A percentile compares a stretch with the other conserved stretches of the same genome.
Evolutionary conservation across 2,888 invertebrate species (phyloP).

Genomic region (Stenchaetothrips biformis): DNA sequence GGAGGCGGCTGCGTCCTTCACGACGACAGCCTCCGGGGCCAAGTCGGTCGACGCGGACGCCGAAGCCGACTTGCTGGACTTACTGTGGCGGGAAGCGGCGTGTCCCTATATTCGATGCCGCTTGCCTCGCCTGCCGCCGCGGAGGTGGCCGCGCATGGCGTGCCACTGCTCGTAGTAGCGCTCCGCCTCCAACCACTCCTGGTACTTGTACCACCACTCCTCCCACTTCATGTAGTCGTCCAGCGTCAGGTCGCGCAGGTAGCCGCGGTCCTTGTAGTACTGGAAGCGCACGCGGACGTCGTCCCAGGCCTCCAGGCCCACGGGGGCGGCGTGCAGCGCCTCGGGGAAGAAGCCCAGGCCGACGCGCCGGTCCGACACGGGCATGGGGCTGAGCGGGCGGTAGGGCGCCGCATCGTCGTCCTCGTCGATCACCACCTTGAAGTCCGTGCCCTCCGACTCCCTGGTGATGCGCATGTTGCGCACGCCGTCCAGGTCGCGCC

Average conservation of each 20-base stretch:
- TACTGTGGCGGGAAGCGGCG: constrained; percentile 11
- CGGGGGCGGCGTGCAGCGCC: constrained; percentile 67
- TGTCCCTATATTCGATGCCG: constrained; percentile 2
- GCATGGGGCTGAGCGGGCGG: constrained; percentile 31
- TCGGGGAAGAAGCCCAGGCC: constrained; percentile 69
- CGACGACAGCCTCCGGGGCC: constrained; percentile 20
- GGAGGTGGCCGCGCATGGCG: constrained; percentile 16
- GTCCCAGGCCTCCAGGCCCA: constrained; percentile 69
- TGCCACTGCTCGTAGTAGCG: constrained; percentile 63
- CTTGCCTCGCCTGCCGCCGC: neutral
- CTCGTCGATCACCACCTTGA: constrained; percentile 35
- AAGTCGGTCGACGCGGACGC: constrained; percentile 22
- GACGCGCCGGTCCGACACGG: constrained; percentile 33
- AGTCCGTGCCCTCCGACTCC: constrained; percentile 10
- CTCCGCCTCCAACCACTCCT: constrained; percentile 84
- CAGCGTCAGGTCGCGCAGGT: constrained; percentile 69
- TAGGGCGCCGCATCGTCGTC: constrained; percentile 32
- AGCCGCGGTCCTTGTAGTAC: constrained; percentile 84
- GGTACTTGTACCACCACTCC: constrained; percentile 92
- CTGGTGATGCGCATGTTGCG: constrained; percentile 71
- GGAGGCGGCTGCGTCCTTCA: constrained; percentile 1
- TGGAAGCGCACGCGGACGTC: constrained; percentile 82
- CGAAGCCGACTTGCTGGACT: constrained; percentile 24
- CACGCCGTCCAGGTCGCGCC: constrained; percentile 82
- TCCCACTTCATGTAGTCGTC: constrained; percentile 90